phyloP scores from a whole-genome alignment of 2,888 invertebrate genomes.

The Orthosia incerta region DNA sequence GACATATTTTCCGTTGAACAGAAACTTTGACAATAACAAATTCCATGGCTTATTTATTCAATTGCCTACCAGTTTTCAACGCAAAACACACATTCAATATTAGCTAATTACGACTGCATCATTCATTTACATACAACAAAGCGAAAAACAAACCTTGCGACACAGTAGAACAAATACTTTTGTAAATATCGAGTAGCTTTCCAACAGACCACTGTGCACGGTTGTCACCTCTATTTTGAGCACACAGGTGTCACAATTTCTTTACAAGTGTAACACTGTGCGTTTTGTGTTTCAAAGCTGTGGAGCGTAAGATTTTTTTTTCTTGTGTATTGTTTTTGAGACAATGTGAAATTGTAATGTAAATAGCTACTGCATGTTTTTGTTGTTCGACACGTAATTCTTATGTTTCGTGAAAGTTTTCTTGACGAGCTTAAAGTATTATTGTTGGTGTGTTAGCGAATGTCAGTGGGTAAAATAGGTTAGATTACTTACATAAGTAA shows the following conservation, averaged over 20 bases:
- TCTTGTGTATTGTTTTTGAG: conserved; percentile 43
- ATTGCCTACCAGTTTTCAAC: conserved; percentile 60
- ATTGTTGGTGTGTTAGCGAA: conserved; percentile 21
- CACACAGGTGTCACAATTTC: conserved; percentile 63
- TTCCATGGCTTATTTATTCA: conserved; percentile 63
- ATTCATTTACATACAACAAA: conserved; percentile 67
- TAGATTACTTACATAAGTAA: neutral
- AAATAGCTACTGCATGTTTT: conserved; percentile 52
- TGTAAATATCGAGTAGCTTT: conserved; percentile 71
- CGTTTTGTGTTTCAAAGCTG: conserved; percentile 43
- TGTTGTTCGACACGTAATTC: conserved; percentile 56
- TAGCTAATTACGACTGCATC: conserved; percentile 67
- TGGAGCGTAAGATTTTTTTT: conserved; percentile 51
- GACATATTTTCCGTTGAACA: conserved; percentile 28
- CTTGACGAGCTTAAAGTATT: conserved; percentile 35
- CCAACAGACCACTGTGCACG: conserved; percentile 67
- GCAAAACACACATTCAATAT: conserved; percentile 67
- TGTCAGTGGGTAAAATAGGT: neutral
- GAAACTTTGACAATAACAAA: conserved; percentile 41
- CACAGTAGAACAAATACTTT: conserved; percentile 66
- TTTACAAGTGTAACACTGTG: conserved; percentile 56
- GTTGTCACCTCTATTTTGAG: conserved; percentile 68
- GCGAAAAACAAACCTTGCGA: conserved; percentile 63
- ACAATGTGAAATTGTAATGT: conserved; percentile 64
- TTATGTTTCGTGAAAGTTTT: conserved; percentile 59